Percentiles rank a stretch among this genome's conserved stretches.
phyloP scores from a whole-genome alignment of 2,888 invertebrate genomes.

The Panopea generosa region DNA sequence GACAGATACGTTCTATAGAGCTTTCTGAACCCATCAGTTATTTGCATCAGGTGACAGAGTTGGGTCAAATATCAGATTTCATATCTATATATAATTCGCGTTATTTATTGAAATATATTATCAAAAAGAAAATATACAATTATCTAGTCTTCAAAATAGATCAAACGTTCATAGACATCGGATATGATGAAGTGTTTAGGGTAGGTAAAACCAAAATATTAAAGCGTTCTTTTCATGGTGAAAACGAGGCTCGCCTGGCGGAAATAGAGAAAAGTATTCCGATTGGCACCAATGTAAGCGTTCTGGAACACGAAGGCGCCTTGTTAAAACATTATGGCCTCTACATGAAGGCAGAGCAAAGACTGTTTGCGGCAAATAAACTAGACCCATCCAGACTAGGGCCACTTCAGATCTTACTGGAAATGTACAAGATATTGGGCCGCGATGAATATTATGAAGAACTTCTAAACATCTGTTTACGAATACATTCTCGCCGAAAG shows the following conservation, averaged over 20 bases:
- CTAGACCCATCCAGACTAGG: conserved; percentile 57
- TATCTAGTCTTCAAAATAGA: conserved; percentile 68
- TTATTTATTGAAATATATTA: conserved; percentile 68
- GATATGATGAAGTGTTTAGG: conserved; percentile 70
- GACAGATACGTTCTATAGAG: background rate
- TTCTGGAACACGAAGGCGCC: conserved; percentile 76
- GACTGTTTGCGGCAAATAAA: conserved; percentile 59
- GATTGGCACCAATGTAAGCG: conserved; percentile 68
- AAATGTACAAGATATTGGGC: conserved; percentile 20
- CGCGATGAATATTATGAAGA: conserved; percentile 12
- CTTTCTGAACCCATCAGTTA: background rate
- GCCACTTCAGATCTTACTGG: conserved; percentile 65
- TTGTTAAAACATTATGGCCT: conserved; percentile 70
- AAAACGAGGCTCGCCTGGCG: conserved; percentile 50
- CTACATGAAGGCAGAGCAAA: conserved; percentile 60
- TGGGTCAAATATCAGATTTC: conserved; percentile 69
- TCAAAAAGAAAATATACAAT: conserved; percentile 70
- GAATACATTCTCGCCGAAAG: conserved; percentile 11
- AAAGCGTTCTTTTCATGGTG: conserved; percentile 46
- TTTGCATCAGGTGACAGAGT: conserved; percentile 24
- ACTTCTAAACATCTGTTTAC: conserved; percentile 38
- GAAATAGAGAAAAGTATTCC: conserved; percentile 51
- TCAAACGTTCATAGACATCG: conserved; percentile 58
- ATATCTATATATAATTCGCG: conserved; percentile 69
- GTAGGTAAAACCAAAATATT: conserved; percentile 72